Evolutionary conservation across 2,797 vertebrate genomes (phyloP), one percentile per base, ranked within the genome.

Genomic region (Leuciscus waleckii): DNA sequence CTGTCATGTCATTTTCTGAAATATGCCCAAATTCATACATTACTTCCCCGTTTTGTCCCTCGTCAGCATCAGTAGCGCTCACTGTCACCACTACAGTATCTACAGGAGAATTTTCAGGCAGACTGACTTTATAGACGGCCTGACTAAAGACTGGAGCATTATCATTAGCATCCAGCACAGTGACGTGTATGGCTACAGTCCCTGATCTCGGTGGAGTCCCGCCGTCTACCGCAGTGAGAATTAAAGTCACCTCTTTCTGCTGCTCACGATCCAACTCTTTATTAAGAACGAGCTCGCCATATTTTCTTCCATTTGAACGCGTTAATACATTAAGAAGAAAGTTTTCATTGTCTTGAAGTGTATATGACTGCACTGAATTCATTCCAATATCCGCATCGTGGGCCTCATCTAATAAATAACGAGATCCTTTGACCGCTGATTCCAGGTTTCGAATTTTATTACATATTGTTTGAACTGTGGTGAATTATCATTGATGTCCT

Each of bases 401-500:
- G 0, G 91, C 90, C 10, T 79, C 85, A 5, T 85, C 74, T 26
- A 58, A 58, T 58, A 58, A 58, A n/a, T 58, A 58, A 13, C 89
- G 73, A 11, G 93, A 91, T 0, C 92, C 94, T 29, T 91, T 89
- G 41, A 26, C 85, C 9, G 89, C 91, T 1, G 75, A 87, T 76
- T 95, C 94, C 0, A 82, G 13, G 95, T 87, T 37, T 84, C 88
- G 17, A 96, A 86, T 82, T 90, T 86, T 88, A 93, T 58, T 90
- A 94, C 23, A 5, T 0, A 5, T 2, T 90, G 93, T 95, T 58
- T 95, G 91, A 95, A 96, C 73, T 94, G 95, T 23, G 93, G 84
- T 94, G 92, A 43, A 91, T 82, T 82, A 85, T 95, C 95, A 88
- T 95, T 95, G 58, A 95, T 89, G 83, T 95, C 95, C 29, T 81